phyloP scores from a whole-genome alignment of 2,113 vertebrate genomes.

The Scytalopus superciliaris region DNA sequence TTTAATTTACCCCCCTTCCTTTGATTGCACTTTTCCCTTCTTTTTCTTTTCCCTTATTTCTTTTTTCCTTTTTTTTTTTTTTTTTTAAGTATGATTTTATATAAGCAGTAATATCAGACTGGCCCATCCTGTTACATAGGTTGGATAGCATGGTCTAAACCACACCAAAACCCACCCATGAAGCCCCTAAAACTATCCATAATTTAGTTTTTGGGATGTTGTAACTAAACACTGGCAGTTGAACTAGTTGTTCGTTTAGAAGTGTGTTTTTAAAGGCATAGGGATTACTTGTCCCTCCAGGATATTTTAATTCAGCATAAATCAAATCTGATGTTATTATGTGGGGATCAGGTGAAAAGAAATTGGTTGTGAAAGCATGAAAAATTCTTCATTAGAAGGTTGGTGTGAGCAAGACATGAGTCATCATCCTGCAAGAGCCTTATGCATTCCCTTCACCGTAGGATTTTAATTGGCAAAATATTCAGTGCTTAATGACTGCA shows the following conservation, averaged over 20 bases:
- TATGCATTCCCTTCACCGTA: background rate
- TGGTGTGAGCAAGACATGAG: background rate
- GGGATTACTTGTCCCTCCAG: background rate
- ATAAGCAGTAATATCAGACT: background rate
- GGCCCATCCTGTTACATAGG: background rate
- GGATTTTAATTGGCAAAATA: conserved; percentile 41
- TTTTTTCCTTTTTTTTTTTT: background rate
- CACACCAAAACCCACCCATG: background rate
- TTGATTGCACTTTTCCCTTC: background rate
- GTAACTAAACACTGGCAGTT: background rate
- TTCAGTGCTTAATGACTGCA: background rate
- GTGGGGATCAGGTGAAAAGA: background rate
- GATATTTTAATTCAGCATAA: background rate
- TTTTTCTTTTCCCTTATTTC: background rate
- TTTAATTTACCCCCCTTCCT: rapidly evolving
- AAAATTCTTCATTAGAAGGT: background rate
- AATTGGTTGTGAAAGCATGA: background rate
- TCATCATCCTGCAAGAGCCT: background rate
- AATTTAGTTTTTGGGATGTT: background rate
- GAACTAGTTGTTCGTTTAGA: background rate
- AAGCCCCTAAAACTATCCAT: background rate
- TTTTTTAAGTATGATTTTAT: background rate
- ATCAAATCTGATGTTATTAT: background rate
- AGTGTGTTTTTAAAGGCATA: background rate
- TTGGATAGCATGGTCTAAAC: background rate